phyloP scores from a whole-genome alignment of 1,140 invertebrate species.

The Drosophila busckii region DNA sequence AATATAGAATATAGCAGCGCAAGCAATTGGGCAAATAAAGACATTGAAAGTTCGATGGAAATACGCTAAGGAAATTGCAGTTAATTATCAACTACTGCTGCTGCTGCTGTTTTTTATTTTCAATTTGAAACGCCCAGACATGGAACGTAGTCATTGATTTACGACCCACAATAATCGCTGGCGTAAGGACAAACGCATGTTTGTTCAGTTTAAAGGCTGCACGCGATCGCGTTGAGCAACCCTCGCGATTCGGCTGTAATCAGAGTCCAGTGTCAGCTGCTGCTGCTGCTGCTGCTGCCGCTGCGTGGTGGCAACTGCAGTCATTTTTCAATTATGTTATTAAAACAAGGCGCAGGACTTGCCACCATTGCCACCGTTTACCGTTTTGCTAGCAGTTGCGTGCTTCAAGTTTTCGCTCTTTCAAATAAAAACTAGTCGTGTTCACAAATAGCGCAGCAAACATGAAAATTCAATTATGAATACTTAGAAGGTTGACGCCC shows the following conservation, averaged over 20 bases:
- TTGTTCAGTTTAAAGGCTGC: slow-evolving; percentile 59
- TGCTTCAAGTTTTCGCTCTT: slow-evolving; percentile 35
- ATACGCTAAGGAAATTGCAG: slow-evolving; percentile 50
- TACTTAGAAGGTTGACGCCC: slow-evolving; percentile 66
- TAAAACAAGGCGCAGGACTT: slow-evolving; percentile 63
- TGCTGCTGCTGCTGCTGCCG: slow-evolving; percentile 19
- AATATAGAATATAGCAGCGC: slow-evolving; percentile 12
- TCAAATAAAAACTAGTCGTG: slow-evolving; percentile 27
- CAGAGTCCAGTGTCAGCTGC: slow-evolving; percentile 44
- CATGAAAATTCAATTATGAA: slow-evolving; percentile 76
- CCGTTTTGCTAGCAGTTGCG: slow-evolving; percentile 33
- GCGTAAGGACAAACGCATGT: slow-evolving; percentile 62
- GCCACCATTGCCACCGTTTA: slow-evolving; percentile 48
- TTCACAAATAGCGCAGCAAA: slow-evolving; percentile 55
- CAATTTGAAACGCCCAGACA: slow-evolving; percentile 9
- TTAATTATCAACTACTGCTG: slow-evolving; percentile 49
- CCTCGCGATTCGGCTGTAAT: slow-evolving; percentile 10
- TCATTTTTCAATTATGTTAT: slow-evolving; percentile 77
- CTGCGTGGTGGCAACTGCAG: slow-evolving; percentile 19
- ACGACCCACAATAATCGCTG: slow-evolving; percentile 47
- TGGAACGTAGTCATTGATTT: slow-evolving; percentile 53
- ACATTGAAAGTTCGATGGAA: slow-evolving; percentile 32
- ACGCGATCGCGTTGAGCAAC: slow-evolving; percentile 49
- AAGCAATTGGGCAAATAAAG: slow-evolving; percentile 36
- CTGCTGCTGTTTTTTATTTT: slow-evolving; percentile 17